Percentiles rank a stretch among this genome's conserved stretches.
phyloP scores from a whole-genome alignment of 2,888 invertebrate species.

The Nebria salina region DNA sequence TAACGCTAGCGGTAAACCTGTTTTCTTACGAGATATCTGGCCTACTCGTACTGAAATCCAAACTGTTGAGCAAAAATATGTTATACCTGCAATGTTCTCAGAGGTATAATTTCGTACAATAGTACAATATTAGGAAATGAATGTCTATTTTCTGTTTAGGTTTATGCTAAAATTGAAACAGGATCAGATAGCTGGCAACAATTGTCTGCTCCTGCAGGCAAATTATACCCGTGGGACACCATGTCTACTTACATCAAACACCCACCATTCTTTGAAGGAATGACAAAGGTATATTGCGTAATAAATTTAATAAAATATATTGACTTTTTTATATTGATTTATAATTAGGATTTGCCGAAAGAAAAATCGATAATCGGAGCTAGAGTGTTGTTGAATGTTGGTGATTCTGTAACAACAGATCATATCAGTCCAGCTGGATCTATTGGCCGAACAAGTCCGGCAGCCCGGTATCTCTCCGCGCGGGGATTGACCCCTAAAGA shows the following conservation, averaged over 20 bases:
- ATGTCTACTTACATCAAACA: conserved; percentile 94
- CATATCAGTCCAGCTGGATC: conserved; percentile 99
- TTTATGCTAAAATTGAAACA: conserved; percentile 83
- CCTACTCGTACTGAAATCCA: conserved; percentile 92
- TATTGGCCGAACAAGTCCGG: conserved; percentile 94
- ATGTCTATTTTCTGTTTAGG: conserved; percentile 56
- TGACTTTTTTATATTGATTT: conserved; percentile 22
- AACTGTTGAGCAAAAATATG: conserved; percentile 83
- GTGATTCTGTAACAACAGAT: conserved; percentile 98
- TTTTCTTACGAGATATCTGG: conserved; percentile 96
- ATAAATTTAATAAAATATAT: conserved; percentile 3
- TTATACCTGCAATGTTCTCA: conserved; percentile 97
- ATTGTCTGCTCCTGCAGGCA: conserved; percentile 79
- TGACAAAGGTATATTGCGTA: conserved; percentile 69
- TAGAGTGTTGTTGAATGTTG: conserved; percentile 84
- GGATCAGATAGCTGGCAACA: conserved; percentile 90
- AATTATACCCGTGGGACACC: conserved; percentile 91
- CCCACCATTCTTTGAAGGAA: conserved; percentile 94
- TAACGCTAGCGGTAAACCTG: conserved; percentile 71
- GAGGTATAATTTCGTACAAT: conserved; percentile 68
- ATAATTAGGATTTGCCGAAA: conserved; percentile 69
- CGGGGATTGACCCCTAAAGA: conserved; percentile 87
- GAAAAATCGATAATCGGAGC: conserved; percentile 75
- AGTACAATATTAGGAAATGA: neutral
- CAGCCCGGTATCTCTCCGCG: conserved; percentile 82